Conservation (phyloP, 2,113 vertebrate species). For the Sphaerodactylus townsendi region DNA sequence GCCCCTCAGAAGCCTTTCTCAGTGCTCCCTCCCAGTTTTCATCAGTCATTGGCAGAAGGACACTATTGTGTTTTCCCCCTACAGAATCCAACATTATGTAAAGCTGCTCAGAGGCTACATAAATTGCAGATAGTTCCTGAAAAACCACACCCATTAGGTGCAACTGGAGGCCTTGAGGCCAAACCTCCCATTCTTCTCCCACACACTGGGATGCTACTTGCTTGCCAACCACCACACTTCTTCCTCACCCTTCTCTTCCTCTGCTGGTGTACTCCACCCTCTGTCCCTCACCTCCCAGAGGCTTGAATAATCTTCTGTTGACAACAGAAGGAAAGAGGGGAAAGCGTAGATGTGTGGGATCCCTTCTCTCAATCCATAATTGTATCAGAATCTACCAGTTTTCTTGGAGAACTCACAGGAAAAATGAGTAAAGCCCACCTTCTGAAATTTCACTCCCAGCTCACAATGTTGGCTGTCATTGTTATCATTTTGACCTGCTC, state of each 20-base stretch:
- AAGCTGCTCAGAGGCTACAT: neutral
- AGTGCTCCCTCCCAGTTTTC: constrained; percentile 51
- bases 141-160: neutral
- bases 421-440: too few species aligned
- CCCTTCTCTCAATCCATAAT: too few species aligned
- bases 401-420: too few species aligned
- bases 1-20: constrained; percentile 34
- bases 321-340: neutral
- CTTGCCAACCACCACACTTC: neutral
- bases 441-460: too few species aligned
- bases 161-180: neutral
- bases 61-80: constrained; percentile 28
- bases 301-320: neutral
- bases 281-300: neutral
- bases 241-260: neutral
- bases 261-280: too few species aligned
- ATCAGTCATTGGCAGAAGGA: constrained; percentile 31
- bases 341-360: neutral
- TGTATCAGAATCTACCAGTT: too few species aligned
- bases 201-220: neutral
- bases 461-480: too few species aligned
- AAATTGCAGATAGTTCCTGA: neutral
- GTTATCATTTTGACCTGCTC: too few species aligned
- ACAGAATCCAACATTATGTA: neutral
- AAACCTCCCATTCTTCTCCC: neutral